Percentiles rank a stretch among this genome's conserved stretches.
Conservation (phyloP, 2,888 invertebrate species). For the Papilio elwesi region DNA sequence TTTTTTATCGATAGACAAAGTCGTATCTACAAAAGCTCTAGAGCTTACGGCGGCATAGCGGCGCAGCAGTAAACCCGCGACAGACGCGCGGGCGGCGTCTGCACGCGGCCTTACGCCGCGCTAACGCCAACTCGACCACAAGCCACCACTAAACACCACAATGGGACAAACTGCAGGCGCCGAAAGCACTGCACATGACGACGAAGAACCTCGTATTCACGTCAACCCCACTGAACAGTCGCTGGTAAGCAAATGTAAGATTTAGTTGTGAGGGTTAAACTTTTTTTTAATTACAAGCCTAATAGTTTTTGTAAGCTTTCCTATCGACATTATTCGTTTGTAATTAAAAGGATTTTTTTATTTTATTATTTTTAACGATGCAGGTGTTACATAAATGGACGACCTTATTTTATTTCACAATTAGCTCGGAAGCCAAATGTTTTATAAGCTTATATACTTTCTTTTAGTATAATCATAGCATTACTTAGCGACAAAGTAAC, state of each 20-base stretch:
- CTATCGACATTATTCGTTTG: neutral
- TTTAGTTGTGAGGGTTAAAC: slow-evolving; percentile 13
- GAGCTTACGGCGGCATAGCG: slow-evolving; percentile 59
- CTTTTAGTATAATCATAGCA: neutral
- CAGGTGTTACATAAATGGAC: slow-evolving; percentile 23
- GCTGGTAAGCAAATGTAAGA: slow-evolving; percentile 69
- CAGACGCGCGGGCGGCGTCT: slow-evolving; percentile 78
- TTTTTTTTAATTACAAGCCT: slow-evolving; percentile 17
- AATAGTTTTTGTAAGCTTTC: neutral
- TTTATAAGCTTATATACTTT: neutral
- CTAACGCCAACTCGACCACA: slow-evolving; percentile 63
- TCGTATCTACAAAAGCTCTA: slow-evolving; percentile 54
- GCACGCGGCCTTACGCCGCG: slow-evolving; percentile 77
- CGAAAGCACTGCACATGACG: slow-evolving; percentile 79
- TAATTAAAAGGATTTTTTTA: neutral
- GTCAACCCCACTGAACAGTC: slow-evolving; percentile 80
- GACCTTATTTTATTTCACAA: neutral
- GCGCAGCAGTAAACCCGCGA: slow-evolving; percentile 77
- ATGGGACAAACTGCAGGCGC: slow-evolving; percentile 84
- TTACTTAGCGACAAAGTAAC: neutral
- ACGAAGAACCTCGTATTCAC: slow-evolving; percentile 81
- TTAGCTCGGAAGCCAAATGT: neutral
- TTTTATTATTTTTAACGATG: too few relatives aligned
- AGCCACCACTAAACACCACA: slow-evolving; percentile 51
- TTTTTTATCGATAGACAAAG: slow-evolving; percentile 46